Base-by-base conservation (phyloP, 2,113 vertebrate species). In the Dipodomys ordii region DNA sequence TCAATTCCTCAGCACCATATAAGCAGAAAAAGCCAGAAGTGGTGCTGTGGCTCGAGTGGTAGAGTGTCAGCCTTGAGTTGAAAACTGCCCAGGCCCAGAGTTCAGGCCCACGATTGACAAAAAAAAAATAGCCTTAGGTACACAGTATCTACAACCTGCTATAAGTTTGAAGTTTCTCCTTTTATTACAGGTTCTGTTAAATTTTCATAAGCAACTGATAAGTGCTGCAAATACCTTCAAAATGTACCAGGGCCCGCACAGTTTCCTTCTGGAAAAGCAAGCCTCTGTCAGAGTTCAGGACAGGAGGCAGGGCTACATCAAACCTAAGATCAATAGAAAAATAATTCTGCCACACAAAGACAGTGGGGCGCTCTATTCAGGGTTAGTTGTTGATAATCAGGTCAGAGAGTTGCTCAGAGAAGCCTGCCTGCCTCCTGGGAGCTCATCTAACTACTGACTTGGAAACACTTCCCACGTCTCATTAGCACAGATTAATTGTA, bases 111-210 rank as follows among this genome's bases (percentile, higher is more conserved):
- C 5, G 39, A 39, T 5, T 39, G 39, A 39, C 39, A 39, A 39
- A 39, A 5, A 5, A 39, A 5, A 39, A 39, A 39, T 3, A 39
- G 39, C 39, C 39, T 39, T 39, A 39, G 39, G 5, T 6, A 39
- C 39, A 39, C 39, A 39, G 5, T 39, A 39, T 39, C 39, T 39
- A 76, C 69, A 96, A 92, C 74, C 62, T 92, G 87, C 91, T 77
- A 67, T 71, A 93, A 92, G 73, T 89, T 89, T 62, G 90, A 35
- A 87, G 95, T 96, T 96, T 97, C 78, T 91, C 80, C 83, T 88
- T 89, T 32, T 92, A 89, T 79, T 68, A 91, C 78, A 94, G 92
- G 49, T 91, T 90, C 84, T 65, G 96, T 96, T 97, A 97, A 91
- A 96, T 91, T 93, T 96, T 96, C 77, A 86, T 94, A 92, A 92